Evolutionary conservation across 2,888 invertebrate species (phyloP).

Genomic region (Ophonus ardosiacus): DNA sequence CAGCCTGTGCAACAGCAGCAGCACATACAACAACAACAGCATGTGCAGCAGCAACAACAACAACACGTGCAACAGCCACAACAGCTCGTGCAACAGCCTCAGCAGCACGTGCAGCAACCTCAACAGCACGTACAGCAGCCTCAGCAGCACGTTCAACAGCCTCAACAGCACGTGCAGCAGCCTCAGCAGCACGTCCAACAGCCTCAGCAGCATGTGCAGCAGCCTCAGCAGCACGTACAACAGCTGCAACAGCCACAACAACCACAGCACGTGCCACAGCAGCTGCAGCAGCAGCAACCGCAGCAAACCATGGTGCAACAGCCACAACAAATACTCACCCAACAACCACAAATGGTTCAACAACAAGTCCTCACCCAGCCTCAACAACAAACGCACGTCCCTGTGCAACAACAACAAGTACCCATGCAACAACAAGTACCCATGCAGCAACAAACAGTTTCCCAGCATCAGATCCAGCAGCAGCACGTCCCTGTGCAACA

Average conservation of each 20-base stretch:
- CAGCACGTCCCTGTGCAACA: constrained; percentile 58
- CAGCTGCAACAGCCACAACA: constrained; percentile 31
- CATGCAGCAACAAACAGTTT: constrained; percentile 52
- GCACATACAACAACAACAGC: constrained; percentile 77
- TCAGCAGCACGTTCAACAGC: constrained; percentile 77
- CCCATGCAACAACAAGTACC: constrained; percentile 67
- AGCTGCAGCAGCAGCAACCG: constrained; percentile 74
- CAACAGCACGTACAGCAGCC: constrained; percentile 69
- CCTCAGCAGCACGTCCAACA: constrained; percentile 72
- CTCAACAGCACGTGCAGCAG: constrained; percentile 77
- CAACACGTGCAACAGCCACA: constrained; percentile 70
- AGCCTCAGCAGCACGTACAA: constrained; percentile 75
- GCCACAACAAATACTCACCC: constrained; percentile 68
- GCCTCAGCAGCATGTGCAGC: constrained; percentile 75
- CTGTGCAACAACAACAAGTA: constrained; percentile 68
- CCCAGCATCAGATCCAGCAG: constrained; percentile 64
- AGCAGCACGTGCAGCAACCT: constrained; percentile 76
- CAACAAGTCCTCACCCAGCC: constrained; percentile 17
- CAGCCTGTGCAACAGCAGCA: constrained; percentile 70
- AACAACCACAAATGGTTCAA: constrained; percentile 59
- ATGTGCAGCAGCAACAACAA: constrained; percentile 70
- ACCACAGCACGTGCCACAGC: constrained; percentile 73
- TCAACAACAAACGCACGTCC: constrained; percentile 58
- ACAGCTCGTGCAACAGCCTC: constrained; percentile 64
- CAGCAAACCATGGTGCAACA: constrained; percentile 76